Conservation (phyloP, 2,797 vertebrate species). For the Chelidonichthys spinosus region DNA sequence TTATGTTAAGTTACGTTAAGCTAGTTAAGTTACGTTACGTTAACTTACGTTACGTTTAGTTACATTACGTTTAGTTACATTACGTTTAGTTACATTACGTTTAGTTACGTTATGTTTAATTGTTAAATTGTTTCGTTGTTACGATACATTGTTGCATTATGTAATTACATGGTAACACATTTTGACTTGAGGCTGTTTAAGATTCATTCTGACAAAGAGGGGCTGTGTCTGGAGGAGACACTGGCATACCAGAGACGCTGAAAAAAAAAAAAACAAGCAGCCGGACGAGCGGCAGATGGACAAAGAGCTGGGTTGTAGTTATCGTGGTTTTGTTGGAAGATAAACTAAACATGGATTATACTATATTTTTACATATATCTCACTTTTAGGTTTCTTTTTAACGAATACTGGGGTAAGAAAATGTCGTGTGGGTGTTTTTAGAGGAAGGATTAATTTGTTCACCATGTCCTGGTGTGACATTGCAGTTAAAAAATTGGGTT, state of each 20-base stretch:
- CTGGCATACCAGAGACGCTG: slow-evolving; percentile 46
- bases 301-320: background rate
- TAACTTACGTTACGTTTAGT: too few relatives aligned
- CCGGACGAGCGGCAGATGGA: slow-evolving; percentile 10
- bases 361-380: background rate
- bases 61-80: too few relatives aligned
- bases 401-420: background rate
- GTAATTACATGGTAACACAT: background rate
- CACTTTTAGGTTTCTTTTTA: background rate
- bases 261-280: background rate
- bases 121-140: too few relatives aligned
- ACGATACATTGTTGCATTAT: background rate
- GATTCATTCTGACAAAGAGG: slow-evolving; percentile 54
- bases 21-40: too few relatives aligned
- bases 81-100: too few relatives aligned
- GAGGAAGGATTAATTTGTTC: background rate
- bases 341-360: background rate
- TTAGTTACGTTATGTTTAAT: too few relatives aligned
- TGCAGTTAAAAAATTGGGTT: slow-evolving; percentile 57
- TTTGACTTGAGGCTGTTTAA: slow-evolving; percentile 7
- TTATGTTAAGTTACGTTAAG: too few relatives aligned
- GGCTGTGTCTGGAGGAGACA: slow-evolving; percentile 35
- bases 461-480: slow-evolving; percentile 79
- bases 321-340: background rate
- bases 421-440: background rate